A percentile compares a stretch with the other conserved stretches of the same genome.
These are phyloP conservation scores for Perizoma affinitatum DNA, from an alignment of 2,888 invertebrate species.

Conservation along the genomic window DNA sequence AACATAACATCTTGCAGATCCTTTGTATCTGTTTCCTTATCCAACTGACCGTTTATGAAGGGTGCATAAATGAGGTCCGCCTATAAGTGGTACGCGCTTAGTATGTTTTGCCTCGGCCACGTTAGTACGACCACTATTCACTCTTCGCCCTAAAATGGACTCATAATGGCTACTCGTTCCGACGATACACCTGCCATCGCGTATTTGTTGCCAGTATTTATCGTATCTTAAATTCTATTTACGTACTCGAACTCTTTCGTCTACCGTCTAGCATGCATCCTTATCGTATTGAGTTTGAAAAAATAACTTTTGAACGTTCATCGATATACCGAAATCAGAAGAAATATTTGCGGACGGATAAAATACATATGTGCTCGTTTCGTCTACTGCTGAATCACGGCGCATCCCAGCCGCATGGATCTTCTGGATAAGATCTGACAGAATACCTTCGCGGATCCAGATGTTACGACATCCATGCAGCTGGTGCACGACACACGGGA, in stretches of 20 bases:
- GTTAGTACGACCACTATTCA: conserved; percentile 67
- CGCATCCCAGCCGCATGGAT: conserved; percentile 2
- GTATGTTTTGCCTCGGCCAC: conserved; percentile 68
- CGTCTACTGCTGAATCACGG: not conserved
- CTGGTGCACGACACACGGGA: conserved; percentile 37
- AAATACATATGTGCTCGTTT: not conserved
- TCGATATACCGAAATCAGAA: not conserved
- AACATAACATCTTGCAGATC: conserved; percentile 40
- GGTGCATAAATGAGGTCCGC: conserved; percentile 78
- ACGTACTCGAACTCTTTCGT: conserved; percentile 38
- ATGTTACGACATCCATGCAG: conserved; percentile 50
- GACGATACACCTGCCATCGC: conserved; percentile 76
- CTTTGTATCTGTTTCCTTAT: conserved; percentile 61
- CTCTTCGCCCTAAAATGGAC: conserved; percentile 79
- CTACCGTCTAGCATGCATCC: conserved; percentile 31
- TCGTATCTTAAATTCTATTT: conserved; percentile 59
- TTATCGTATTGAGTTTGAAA: conserved; percentile 54
- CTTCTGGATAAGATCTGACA: not conserved
- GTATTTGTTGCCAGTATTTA: conserved; percentile 70
- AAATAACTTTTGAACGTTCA: conserved; percentile 27
- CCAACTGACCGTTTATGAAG: conserved; percentile 75
- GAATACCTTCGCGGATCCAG: conserved; percentile 5
- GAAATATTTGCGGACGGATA: not conserved
- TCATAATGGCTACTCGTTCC: conserved; percentile 79
- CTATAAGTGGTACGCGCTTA: conserved; percentile 55